Evolutionary conservation across 2,888 invertebrate genomes (phyloP).

Genomic region (Baronia brevicornis): DNA sequence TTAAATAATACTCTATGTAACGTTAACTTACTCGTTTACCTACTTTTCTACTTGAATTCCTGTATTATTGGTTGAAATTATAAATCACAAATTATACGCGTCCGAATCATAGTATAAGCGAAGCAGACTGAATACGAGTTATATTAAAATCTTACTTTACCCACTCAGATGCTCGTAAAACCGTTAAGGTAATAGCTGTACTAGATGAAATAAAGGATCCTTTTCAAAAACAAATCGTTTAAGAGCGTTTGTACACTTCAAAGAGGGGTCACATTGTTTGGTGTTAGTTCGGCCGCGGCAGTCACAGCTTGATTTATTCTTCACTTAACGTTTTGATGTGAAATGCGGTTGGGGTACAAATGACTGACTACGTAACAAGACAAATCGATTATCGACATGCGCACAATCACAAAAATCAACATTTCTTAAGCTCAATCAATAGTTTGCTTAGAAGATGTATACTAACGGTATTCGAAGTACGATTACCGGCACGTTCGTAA

Average conservation of each 20-base stretch:
- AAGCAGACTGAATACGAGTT: too few relatives aligned
- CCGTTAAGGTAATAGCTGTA: too few relatives aligned
- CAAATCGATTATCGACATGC: slow-evolving; percentile 39
- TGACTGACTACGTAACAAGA: slow-evolving; percentile 21
- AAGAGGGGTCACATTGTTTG: slow-evolving; percentile 35
- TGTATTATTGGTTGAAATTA: too few relatives aligned
- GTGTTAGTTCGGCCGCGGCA: slow-evolving; percentile 31
- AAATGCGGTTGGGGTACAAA: slow-evolving; percentile 27
- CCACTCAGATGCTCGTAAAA: too few relatives aligned
- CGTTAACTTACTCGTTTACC: too few relatives aligned
- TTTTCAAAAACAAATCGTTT: slow-evolving; percentile 32
- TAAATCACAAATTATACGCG: too few relatives aligned
- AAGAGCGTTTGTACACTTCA: slow-evolving; percentile 25
- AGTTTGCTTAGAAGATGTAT: slow-evolving; percentile 10
- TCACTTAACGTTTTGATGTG: slow-evolving; percentile 45
- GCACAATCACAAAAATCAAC: slow-evolving; percentile 51
- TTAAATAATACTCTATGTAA: too few relatives aligned
- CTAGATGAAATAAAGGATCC: slow-evolving; percentile 38
- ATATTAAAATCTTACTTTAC: too few relatives aligned
- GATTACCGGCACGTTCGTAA: slow-evolving; percentile 2
- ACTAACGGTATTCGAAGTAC: slow-evolving; percentile 7
- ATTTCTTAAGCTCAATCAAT: slow-evolving; percentile 20
- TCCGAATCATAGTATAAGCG: too few relatives aligned
- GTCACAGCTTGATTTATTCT: slow-evolving; percentile 39
- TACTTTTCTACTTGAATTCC: too few relatives aligned